Conservation (phyloP, 1,140 invertebrate species). For the Drosophila orosa region DNA sequence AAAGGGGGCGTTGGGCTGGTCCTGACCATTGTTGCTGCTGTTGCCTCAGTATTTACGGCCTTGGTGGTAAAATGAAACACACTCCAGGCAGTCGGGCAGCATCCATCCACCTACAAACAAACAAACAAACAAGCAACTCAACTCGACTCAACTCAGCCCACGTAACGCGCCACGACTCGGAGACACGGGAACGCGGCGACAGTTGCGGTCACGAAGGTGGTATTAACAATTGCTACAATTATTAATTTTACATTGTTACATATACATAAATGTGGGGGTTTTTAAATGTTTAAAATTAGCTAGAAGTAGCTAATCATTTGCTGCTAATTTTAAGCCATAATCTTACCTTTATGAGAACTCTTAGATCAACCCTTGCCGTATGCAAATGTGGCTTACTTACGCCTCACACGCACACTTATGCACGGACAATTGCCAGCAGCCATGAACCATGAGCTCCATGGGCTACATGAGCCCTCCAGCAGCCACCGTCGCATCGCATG, state of each 20-base stretch:
- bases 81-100: constrained; percentile 24
- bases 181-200: constrained; percentile 12
- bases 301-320: neutral
- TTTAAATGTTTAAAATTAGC: too few relatives aligned
- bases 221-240: neutral
- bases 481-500: constrained; percentile 44
- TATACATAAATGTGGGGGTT: too few relatives aligned
- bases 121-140: constrained; percentile 15
- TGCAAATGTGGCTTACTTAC: constrained; percentile 65
- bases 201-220: constrained; percentile 12
- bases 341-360: too few relatives aligned
- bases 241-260: neutral
- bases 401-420: constrained; percentile 62
- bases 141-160: constrained; percentile 16
- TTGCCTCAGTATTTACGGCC: constrained; percentile 68
- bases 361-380: constrained; percentile 17
- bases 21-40: constrained; percentile 20
- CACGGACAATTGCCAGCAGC: constrained; percentile 60
- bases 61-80: constrained; percentile 66
- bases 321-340: too few relatives aligned
- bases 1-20: neutral
- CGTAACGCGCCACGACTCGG: constrained; percentile 17
- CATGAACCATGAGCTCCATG: constrained; percentile 52
- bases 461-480: constrained; percentile 32
- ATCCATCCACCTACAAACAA: constrained; percentile 52